Base-by-base conservation (phyloP, 2,888 invertebrate genomes). In the Stenolophus ochropezus region DNA sequence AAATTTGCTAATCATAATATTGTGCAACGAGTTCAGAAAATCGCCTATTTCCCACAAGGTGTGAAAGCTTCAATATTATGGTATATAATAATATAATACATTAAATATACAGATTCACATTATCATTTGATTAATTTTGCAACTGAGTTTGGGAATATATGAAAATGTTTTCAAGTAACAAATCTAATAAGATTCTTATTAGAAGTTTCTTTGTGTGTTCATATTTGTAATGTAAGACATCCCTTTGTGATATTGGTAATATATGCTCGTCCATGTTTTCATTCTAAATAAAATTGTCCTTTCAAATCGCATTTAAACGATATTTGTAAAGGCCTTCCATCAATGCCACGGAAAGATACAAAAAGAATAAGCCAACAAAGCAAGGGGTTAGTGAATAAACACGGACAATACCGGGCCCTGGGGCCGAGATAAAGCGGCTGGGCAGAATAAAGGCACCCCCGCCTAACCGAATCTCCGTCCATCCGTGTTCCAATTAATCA, bases 401-500 rank as follows among this genome's bases (percentile, higher is more conserved):
- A 69, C 25, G 8, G 65, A 69, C 65, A 69, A 69, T 69, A 6
- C 58, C 2, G 8, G 61, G 25, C 27, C 8, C 33, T 33, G n/a
- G 27, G 53, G 8, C 27, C 23, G 53, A 53, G 73, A 77, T 77
- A 77, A 77, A 42, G 53, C 25, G 5, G 18, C 65, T 11, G 33
- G 11, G 11, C 33, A 42, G 33, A 42, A 42, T 42, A 42, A 42
- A 42, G 33, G 33, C 33, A 16, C 78, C 69, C 20, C 47, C 42
- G 61, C 42, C 49, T 33, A 85, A 87, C 87, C 87, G 87, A 87
- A 87, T 86, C 84, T 83, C 84, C 84, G 85, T 83, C 84, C 84
- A 85, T 84, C 85, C 86, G 85, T 86, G 85, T 87, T 85, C 85
- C 86, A 86, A 87, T 87, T 87, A 87, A 87, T 87, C 87, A 87